A percentile compares a stretch with the other conserved stretches of the same genome.
phyloP scores from a whole-genome alignment of 2,888 invertebrate genomes.

The Tupiocoris notatus region DNA sequence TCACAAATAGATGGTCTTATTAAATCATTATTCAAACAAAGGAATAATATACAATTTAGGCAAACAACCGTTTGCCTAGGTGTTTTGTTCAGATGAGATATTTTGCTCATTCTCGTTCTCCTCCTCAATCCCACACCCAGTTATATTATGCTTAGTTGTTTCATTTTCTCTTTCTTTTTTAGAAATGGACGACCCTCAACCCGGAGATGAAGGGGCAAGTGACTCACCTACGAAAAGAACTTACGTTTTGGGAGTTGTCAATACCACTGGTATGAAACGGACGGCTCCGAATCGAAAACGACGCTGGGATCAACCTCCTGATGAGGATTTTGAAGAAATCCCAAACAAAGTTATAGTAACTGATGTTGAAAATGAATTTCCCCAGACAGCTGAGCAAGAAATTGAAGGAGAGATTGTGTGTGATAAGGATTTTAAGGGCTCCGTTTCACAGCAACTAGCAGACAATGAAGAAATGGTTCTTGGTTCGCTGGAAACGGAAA shows the following conservation, averaged over 20 bases:
- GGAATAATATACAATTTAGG: too few species aligned
- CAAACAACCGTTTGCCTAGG: too few species aligned
- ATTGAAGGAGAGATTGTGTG: too few species aligned
- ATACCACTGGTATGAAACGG: constrained; percentile 45
- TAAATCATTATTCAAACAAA: too few species aligned
- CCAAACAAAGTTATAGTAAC: constrained; percentile 21
- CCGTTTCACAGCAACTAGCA: not conserved
- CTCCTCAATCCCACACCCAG: too few species aligned
- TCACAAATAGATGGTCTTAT: too few species aligned
- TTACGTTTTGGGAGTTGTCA: constrained; percentile 45
- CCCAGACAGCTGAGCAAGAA: not conserved
- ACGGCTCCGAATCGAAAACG: constrained; percentile 43
- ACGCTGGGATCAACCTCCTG: constrained; percentile 47
- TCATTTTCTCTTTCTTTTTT: not conserved
- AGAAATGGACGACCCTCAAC: constrained; percentile 9
- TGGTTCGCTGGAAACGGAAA: not conserved
- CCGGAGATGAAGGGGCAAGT: not conserved
- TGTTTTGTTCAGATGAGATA: too few species aligned
- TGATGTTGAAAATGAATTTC: not conserved
- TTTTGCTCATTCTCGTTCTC: too few species aligned
- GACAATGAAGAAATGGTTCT: not conserved
- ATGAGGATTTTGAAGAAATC: constrained; percentile 15
- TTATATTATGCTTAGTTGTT: not conserved
- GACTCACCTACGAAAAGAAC: constrained; percentile 36
- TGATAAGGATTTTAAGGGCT: too few species aligned